phyloP scores from a whole-genome alignment of 2,797 vertebrate genomes.

The Acomys russatus region DNA sequence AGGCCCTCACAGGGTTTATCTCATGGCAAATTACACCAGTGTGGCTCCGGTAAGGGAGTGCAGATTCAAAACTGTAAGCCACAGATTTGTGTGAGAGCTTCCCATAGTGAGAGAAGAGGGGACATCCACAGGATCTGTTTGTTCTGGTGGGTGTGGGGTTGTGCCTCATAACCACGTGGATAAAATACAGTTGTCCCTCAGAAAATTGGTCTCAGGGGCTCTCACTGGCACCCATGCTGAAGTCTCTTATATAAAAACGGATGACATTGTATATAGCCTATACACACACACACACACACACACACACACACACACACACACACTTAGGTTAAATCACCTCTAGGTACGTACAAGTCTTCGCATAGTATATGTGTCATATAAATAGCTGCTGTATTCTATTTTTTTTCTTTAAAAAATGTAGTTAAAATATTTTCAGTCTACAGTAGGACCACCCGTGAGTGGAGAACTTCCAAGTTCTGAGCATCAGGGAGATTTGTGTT shows the following conservation, averaged over 20 bases:
- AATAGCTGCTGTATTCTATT: not conserved
- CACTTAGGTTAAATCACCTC: not conserved
- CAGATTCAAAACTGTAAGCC: slow-evolving; percentile 22
- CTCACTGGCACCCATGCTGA: not conserved
- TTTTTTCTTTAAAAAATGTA: not conserved
- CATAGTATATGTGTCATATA: not conserved
- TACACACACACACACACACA: too few relatives aligned
- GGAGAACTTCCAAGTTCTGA: not conserved
- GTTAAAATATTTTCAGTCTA: not conserved
- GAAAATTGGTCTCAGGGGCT: not conserved
- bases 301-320: too few relatives aligned
- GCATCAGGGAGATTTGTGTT: not conserved
- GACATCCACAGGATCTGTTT: not conserved
- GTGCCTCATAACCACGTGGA: not conserved
- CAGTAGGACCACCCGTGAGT: not conserved
- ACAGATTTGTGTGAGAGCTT: slow-evolving; percentile 5
- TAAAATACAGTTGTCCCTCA: not conserved
- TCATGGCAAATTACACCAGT: not conserved
- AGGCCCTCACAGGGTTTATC: slow-evolving; percentile 15
- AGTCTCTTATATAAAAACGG: not conserved
- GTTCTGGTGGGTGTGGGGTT: not conserved
- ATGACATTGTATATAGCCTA: not conserved
- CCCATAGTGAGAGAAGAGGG: not conserved
- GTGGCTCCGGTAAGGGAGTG: not conserved
- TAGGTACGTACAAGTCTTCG: not conserved